Conservation (phyloP, 2,888 invertebrate species). For the Chymomyza amoena region DNA sequence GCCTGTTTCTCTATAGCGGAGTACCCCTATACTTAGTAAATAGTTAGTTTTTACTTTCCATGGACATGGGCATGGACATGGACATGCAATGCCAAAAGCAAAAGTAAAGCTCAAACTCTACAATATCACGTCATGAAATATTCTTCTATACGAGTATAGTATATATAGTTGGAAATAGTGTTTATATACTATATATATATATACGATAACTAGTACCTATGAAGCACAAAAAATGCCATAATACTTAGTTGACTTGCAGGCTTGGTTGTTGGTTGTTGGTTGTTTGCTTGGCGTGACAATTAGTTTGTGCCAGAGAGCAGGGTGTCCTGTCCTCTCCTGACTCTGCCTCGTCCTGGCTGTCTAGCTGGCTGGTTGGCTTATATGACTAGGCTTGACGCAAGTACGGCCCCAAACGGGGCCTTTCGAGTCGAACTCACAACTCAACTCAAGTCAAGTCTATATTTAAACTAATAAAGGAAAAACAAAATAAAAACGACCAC, state of each 20-base stretch:
- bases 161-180: background rate
- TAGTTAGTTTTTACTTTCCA: conserved; percentile 64
- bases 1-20: conserved; percentile 10
- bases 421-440: conserved; percentile 15
- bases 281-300: conserved; percentile 71
- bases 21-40: background rate
- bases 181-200: background rate
- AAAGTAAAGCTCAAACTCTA: conserved; percentile 55
- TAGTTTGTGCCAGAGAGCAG: conserved; percentile 42
- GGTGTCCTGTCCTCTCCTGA: too few relatives aligned
- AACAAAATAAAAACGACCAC: conserved; percentile 11
- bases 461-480: conserved; percentile 70
- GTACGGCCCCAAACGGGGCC: conserved; percentile 56
- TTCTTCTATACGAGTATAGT: conserved; percentile 7
- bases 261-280: conserved; percentile 49
- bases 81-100: conserved; percentile 64
- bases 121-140: conserved; percentile 62
- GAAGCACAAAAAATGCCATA: conserved; percentile 59
- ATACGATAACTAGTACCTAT: background rate
- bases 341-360: too few relatives aligned
- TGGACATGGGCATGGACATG: conserved; percentile 55
- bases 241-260: conserved; percentile 45
- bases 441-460: conserved; percentile 55
- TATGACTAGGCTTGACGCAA: conserved; percentile 56
- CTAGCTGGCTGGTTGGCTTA: background rate